Base-by-base conservation (phyloP, 64 coral and sea anemone genomes). In the Montipora capricornis region DNA sequence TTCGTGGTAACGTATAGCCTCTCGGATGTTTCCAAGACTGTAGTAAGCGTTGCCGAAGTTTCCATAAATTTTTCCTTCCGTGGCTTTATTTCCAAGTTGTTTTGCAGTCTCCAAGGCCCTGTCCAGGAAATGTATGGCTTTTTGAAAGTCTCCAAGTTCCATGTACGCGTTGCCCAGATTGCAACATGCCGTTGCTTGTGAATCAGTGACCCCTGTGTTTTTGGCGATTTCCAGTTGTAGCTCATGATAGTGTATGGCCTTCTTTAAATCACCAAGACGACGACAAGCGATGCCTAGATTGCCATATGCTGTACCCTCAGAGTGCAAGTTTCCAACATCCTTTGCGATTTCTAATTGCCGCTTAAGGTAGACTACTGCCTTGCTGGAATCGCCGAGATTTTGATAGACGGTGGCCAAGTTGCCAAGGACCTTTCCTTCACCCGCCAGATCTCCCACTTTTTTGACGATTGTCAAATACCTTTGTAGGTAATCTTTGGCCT, bases 21-120 rank as follows among this genome's bases (percentile, higher is more conserved):
- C 37, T 29, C 44, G 14, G 44, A 67, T 22, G 45, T 86, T 26
- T 86, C 59, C 82, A 20, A 86, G 3, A 14, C 24, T 67, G 45
- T 86, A 44, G 60, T 70, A 69, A n/a, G 37, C 82, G 67, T 62
- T 68, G 20, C 82, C 82, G 68, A 86, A 86, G 45, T 62, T 62
- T 5, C 51, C 19, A 62, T 45, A 69, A n/a, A 45, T 13, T 11
- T 16, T 67, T 44, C 44, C 82, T 69, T 86, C 82, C 45, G 24
- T 14, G 58, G 24, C 67, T 29, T 17, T 37, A 44, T 86, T 26
- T 67, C 82, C 82, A 37, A 86, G 47, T 44, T 86, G 20, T 61
- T n/a, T 62, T 67, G 59, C 82, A 37, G 69, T 86, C 0, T 24
- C 13, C 44, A 86, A 47, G 2, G 51, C 45, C 10, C 60, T 24